Evolutionary conservation across 2,888 invertebrate species (phyloP).

Genomic region (Diarsia dahlii): DNA sequence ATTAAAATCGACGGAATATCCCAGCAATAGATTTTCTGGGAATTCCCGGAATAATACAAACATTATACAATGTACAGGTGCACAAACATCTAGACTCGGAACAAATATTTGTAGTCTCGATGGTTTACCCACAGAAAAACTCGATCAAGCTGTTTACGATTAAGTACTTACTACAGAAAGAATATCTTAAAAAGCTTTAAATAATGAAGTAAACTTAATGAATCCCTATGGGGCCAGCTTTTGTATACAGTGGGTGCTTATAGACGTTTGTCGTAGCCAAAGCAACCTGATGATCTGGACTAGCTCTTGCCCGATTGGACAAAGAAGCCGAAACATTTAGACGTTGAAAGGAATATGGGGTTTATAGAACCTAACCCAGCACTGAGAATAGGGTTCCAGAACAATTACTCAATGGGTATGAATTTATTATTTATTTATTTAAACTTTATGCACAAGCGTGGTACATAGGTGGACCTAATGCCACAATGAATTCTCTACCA

Average conservation of each 20-base stretch:
- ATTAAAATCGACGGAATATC: constrained; percentile 2
- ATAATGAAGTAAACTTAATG: background rate
- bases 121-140: background rate
- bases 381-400: background rate
- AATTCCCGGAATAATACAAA: constrained; percentile 12
- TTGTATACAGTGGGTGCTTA: background rate
- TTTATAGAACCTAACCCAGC: background rate
- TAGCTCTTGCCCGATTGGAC: background rate
- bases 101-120: constrained; percentile 1
- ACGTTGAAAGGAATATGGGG: background rate
- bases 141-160: background rate
- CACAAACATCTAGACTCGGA: constrained; percentile 10
- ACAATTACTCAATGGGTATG: background rate
- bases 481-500: no score
- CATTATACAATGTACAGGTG: constrained; percentile 12
- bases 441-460: no score
- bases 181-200: background rate
- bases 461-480: no score
- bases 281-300: background rate
- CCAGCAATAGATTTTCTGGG: background rate
- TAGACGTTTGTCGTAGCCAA: background rate
- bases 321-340: background rate
- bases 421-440: no score
- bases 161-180: no score
- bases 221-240: background rate